Evolutionary conservation across 2,797 vertebrate genomes (phyloP).

Genomic region (Ispidina picta): DNA sequence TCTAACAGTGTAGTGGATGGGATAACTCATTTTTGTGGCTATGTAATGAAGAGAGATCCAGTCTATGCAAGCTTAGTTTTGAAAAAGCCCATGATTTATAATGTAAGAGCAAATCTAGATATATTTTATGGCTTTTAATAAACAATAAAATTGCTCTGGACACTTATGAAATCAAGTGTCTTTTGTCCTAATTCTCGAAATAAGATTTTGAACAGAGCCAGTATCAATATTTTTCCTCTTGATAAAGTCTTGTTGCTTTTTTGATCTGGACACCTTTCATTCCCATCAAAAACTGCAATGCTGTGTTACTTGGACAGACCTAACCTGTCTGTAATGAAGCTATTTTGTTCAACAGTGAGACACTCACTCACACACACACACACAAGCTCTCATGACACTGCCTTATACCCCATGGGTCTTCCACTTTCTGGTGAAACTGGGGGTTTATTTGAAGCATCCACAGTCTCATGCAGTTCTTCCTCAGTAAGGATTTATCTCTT

Average conservation of each 20-base stretch:
- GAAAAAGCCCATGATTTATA: not conserved
- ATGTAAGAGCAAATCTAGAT: not conserved
- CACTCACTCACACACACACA: not conserved
- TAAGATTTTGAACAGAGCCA: not conserved
- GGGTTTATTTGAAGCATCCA: not conserved
- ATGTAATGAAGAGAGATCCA: not conserved
- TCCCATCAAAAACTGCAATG: not conserved
- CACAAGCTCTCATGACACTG: not conserved
- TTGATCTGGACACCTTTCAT: not conserved
- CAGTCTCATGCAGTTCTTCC: fast-evolving
- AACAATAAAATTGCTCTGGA: not conserved
- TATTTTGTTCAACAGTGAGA: not conserved
- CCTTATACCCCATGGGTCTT: not conserved
- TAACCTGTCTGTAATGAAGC: not conserved
- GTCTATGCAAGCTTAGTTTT: not conserved
- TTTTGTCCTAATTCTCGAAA: not conserved
- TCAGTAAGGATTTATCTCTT: not conserved
- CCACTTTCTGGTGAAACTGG: not conserved
- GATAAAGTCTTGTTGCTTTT: not conserved
- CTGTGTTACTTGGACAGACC: not conserved
- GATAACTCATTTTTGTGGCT: not conserved
- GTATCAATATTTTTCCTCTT: not conserved
- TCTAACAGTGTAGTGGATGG: not conserved
- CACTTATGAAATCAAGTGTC: not conserved
- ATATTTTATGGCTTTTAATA: not conserved